Conservation (phyloP, 2,113 vertebrate species). For the Uropsilus gracilis region DNA sequence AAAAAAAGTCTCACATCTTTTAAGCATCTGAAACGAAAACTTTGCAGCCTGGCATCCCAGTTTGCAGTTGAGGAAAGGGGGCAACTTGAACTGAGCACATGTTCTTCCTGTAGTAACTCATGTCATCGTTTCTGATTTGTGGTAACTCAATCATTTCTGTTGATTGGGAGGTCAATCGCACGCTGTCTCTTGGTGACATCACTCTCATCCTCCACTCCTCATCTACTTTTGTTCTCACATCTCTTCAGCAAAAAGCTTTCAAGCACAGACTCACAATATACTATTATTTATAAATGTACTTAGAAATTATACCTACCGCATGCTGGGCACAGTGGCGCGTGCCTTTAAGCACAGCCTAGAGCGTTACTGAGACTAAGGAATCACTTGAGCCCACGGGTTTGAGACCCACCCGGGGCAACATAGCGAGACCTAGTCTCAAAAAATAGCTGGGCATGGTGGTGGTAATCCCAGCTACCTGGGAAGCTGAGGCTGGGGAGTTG, state of each 20-base stretch:
- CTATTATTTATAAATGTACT: neutral
- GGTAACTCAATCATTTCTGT: too few relatives aligned
- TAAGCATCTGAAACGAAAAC: slow-evolving; percentile 61
- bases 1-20: slow-evolving; percentile 65
- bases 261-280: neutral
- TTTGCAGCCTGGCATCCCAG: slow-evolving; percentile 2
- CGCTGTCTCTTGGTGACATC: neutral
- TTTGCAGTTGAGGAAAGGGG: neutral
- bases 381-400: too few relatives aligned
- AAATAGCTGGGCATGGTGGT: too few relatives aligned
- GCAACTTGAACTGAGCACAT: neutral
- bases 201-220: neutral
- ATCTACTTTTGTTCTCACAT: neutral
- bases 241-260: neutral
- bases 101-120: neutral
- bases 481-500: too few relatives aligned
- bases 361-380: too few relatives aligned
- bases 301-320: too few relatives aligned
- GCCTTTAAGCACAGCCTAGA: too few relatives aligned
- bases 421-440: too few relatives aligned
- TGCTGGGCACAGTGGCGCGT: too few relatives aligned
- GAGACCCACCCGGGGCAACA: too few relatives aligned
- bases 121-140: neutral
- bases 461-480: too few relatives aligned
- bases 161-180: neutral